Base-by-base conservation (phyloP, 2,888 invertebrate species). In the Azorinus chamasolen region DNA sequence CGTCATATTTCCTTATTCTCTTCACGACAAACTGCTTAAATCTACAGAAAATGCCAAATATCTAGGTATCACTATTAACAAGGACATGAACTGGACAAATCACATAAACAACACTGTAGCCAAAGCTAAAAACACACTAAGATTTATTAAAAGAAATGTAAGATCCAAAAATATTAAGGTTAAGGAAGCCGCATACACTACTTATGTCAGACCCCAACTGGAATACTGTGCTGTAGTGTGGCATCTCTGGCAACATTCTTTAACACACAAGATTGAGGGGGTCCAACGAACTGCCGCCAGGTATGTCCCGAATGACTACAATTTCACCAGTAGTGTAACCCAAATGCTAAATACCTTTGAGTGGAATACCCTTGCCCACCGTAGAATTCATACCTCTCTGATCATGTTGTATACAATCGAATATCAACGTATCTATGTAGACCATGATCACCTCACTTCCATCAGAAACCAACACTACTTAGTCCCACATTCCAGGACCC, bases 241-340 rank as follows among this genome's bases (percentile, higher is more conserved):
- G 41, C 50, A 63, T 20, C 63, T 41, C 5, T 63, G 63, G 43
- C 63, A 63, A 20, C 51, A 63, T 41, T 37, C 14, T 14, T 25
- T 53, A 20, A 53, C 3, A 2, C 5, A 39, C 27, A 63, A 51
- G n/a, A 22, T 53, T 16, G 63, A 61, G 20, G 48, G 50, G 37
- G 48, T 61, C n/a, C n/a, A n/a, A n/a, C n/a, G n/a, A n/a, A n/a
- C n/a, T n/a, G n/a, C n/a, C n/a, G n/a, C n/a, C n/a, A n/a, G n/a
- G n/a, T n/a, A n/a, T n/a, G n/a, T n/a, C n/a, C n/a, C n/a, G n/a
- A n/a, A n/a, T n/a, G n/a, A n/a, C n/a, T n/a, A n/a, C n/a, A n/a
- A n/a, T n/a, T n/a, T n/a, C n/a, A n/a, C n/a, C n/a, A n/a, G n/a
- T 20, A 61, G 62, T 37, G 62, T 62, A 18, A 48, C 62, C 24